A percentile compares a stretch with the other conserved stretches of the same genome.
These are phyloP conservation scores for Grapholita molesta DNA, from an alignment of 1,140 invertebrate genomes.

Conservation along the genomic window DNA sequence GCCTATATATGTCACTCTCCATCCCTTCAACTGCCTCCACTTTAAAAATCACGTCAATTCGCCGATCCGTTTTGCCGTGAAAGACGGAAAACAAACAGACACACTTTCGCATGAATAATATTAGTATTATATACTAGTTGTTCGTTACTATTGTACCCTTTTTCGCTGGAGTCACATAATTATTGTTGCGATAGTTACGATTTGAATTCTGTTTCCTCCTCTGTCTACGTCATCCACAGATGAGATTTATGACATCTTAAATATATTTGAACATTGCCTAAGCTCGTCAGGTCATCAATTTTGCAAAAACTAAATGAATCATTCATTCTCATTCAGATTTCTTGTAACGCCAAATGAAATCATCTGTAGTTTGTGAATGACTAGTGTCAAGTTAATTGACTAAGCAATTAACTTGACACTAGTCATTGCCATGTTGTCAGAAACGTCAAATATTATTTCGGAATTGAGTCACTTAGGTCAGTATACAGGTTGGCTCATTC, in stretches of 20 bases:
- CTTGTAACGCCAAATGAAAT: background rate
- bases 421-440: background rate
- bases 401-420: background rate
- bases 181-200: too few relatives aligned
- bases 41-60: too few relatives aligned
- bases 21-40: too few relatives aligned
- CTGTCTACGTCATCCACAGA: background rate
- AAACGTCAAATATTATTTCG: background rate
- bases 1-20: too few relatives aligned
- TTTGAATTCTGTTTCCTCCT: background rate
- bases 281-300: background rate
- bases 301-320: background rate
- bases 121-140: too few relatives aligned
- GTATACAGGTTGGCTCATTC: too few relatives aligned
- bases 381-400: background rate
- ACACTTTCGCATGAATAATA: too few relatives aligned
- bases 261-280: background rate
- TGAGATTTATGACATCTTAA: background rate
- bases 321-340: background rate
- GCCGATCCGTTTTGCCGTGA: too few relatives aligned
- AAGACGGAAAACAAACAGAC: too few relatives aligned
- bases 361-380: background rate
- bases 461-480: too few relatives aligned
- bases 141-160: too few relatives aligned
- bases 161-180: too few relatives aligned